Evolutionary conservation across 2,113 vertebrate species (phyloP), one percentile per base, ranked within the genome.

Genomic region (Prinia subflava): DNA sequence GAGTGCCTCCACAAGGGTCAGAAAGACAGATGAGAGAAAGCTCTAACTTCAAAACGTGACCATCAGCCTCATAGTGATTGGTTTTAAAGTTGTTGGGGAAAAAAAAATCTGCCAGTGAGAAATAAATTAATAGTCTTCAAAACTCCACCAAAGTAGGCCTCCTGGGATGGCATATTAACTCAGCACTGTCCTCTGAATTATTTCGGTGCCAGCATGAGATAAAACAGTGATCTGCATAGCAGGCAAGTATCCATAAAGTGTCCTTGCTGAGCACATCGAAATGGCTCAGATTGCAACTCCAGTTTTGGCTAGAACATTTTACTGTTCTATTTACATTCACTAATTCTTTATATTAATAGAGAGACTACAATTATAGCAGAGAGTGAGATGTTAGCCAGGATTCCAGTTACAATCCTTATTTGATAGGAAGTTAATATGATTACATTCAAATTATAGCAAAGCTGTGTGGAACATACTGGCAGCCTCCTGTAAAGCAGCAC

Each of bases 311-410:
- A 42, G 76, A 41, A 64, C 13, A 71, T 92, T 81, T 60, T 95
- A 24, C 47, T 10, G 17, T 15, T 90, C 35, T 39, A 50, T 67
- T 81, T 94, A 15, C 17, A 59, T 39, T 86, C 71, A 24, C 12
- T 85, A 94, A 85, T 79, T 91, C 47, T 50, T 88, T 87, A 19
- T 67, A 77, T 90, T 92, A 88, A 91, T 57, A 88, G 65, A 28
- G 31, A 75, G 10, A 10, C 42, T 85, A n/a, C 25, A 76, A 14
- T 76, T 73, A 46, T 6, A 69, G 39, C 16, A 83, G 33, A 87
- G 41, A 85, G 22, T 22, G 35, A 91, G 83, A 33, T 86, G 46
- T 15, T 93, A 85, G 63, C 49, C 52, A 93, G 56, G 16, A 81
- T 81, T 35, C 15, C 25, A 90, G 49, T 67, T 84, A n/a, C 16